A percentile compares a stretch with the other conserved stretches of the same genome.
Conservation (phyloP, 2,797 vertebrate species). For the Linurgus olivaceus region DNA sequence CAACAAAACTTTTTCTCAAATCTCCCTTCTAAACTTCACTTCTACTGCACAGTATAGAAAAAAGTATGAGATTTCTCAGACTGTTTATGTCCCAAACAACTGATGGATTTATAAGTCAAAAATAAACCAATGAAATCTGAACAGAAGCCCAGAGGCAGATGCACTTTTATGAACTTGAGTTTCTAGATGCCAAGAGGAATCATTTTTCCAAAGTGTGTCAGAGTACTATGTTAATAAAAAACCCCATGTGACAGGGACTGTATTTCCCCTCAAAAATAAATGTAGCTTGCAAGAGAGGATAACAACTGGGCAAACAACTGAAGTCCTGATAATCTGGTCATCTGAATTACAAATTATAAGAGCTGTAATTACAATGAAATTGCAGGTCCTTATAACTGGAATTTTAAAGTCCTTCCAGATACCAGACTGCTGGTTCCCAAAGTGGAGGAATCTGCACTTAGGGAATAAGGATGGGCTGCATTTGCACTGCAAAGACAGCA, state of each 20-base stretch:
- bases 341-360: background rate
- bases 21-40: background rate
- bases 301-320: background rate
- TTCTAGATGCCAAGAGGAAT: slow-evolving; percentile 12
- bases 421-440: background rate
- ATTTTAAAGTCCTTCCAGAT: background rate
- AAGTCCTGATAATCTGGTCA: background rate
- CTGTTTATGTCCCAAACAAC: background rate
- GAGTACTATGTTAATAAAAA: background rate
- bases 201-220: background rate
- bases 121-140: background rate
- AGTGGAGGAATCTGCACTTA: rapidly evolving
- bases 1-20: background rate
- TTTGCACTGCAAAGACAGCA: rapidly evolving
- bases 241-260: background rate
- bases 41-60: background rate
- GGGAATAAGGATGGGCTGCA: background rate
- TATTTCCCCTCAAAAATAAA: background rate
- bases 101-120: slow-evolving; percentile 1
- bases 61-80: background rate
- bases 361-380: background rate
- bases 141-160: slow-evolving; percentile 7
- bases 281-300: background rate
- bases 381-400: background rate
- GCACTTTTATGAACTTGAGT: background rate